Base-by-base conservation (phyloP, 2,797 vertebrate species). In the Pachyuromys duprasi region DNA sequence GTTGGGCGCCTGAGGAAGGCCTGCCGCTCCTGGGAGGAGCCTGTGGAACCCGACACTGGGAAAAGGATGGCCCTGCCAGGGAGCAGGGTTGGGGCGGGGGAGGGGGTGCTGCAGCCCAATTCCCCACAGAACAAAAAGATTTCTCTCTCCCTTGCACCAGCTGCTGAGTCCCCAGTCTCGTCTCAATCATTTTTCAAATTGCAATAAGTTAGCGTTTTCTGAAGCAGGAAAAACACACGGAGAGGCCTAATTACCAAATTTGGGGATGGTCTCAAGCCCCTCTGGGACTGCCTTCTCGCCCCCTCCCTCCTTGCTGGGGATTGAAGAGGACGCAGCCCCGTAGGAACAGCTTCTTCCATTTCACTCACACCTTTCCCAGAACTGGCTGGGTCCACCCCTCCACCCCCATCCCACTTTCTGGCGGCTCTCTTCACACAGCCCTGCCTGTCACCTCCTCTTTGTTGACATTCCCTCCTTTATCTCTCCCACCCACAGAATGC, bases 201-300 rank as follows among this genome's bases (percentile, higher is more conserved):
- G 93, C 93, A 97, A 95, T 97, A 95, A 97, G 95, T 97, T 96
- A 96, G 95, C 94, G 95, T 97, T 97, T 97, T 97, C 96, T 98
- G 93, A 86, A 96, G 94, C 92, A 95, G 81, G 86, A 93, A 97
- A 97, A 97, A 90, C 96, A 96, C 82, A 89, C 26, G 0, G 92
- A 97, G 90, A 96, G 94, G 81, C 92, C 90, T 96, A 97, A 97
- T 96, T 94, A 96, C 95, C 97, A 97, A 96, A 97, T 97, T 96
- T 97, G 97, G 97, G 96, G 95, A 96, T 97, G 95, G 90, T 60
- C 90, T 93, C 72, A 86, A 95, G 39, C 53, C 94, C 95, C 94
- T 95, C 82, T 89, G 84, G 84, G 81, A 57, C 90, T 7, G 67
- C 78, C 24, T 83, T 36, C 84, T 84, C 4, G 22, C 28, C 67